phyloP scores from a whole-genome alignment of 2,888 invertebrate species.

The Plutella xylostella region DNA sequence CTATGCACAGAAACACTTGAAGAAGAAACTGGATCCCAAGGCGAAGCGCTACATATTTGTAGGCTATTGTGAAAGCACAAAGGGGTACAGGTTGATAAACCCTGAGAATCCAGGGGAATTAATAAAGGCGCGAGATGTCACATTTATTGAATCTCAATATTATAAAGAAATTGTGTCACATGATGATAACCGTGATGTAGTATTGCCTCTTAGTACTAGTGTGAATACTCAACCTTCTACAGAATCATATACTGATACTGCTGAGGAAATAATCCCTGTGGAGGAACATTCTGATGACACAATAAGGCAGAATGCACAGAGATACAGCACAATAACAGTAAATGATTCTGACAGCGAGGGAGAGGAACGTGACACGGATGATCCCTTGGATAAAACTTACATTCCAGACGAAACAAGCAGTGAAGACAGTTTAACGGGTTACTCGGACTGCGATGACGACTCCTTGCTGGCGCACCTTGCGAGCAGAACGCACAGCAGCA shows the following conservation, averaged over 20 bases:
- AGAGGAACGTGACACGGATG: neutral
- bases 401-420: neutral
- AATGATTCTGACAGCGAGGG: neutral
- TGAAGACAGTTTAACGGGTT: neutral
- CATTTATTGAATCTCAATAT: constrained; percentile 9
- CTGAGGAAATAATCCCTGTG: too few relatives aligned
- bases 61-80: constrained; percentile 8
- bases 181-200: neutral
- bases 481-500: neutral
- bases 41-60: constrained; percentile 11
- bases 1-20: constrained; percentile 12
- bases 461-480: neutral
- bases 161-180: neutral
- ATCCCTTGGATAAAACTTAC: neutral
- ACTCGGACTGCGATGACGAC: neutral
- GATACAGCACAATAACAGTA: neutral
- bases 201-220: neutral
- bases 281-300: neutral
- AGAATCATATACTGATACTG: neutral
- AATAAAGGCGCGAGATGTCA: constrained; percentile 14
- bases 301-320: neutral
- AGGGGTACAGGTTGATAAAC: constrained; percentile 14
- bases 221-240: neutral
- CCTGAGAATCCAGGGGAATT: constrained; percentile 9
- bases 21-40: constrained; percentile 15